phyloP scores from a whole-genome alignment of 2,113 vertebrate species.

The Orcinus orca region DNA sequence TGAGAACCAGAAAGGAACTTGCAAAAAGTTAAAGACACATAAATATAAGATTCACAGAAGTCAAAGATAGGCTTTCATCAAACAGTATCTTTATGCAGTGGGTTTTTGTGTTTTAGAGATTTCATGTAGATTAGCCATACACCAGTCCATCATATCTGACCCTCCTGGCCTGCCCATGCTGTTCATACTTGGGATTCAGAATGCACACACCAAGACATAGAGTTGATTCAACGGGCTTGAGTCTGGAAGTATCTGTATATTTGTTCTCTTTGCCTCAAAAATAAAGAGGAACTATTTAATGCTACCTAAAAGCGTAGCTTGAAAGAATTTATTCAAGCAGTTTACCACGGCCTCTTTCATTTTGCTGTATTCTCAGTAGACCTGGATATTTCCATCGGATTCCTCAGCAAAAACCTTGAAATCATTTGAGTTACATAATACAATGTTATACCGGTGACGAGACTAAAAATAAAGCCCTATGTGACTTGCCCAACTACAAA shows the following conservation, averaged over 20 bases:
- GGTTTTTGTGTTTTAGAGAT: neutral
- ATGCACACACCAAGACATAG: neutral
- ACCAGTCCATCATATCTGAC: neutral
- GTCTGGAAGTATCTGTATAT: conserved; percentile 4
- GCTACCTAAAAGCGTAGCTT: neutral
- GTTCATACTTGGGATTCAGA: neutral
- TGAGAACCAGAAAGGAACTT: conserved; percentile 33
- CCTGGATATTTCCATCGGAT: conserved; percentile 1
- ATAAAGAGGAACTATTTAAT: conserved; percentile 53
- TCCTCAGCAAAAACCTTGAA: conserved; percentile 43
- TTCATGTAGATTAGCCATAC: neutral
- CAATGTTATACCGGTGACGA: neutral
- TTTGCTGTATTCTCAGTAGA: conserved; percentile 26
- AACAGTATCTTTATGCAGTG: neutral
- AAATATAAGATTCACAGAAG: neutral
- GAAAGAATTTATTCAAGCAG: conserved; percentile 15
- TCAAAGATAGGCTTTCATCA: neutral
- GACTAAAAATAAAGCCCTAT: conserved; percentile 21
- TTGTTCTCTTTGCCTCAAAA: conserved; percentile 38
- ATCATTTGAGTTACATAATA: neutral
- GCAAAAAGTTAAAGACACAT: conserved; percentile 5
- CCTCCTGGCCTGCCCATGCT: neutral
- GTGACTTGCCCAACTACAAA: neutral
- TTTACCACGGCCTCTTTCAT: conserved; percentile 35
- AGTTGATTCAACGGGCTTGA: neutral